Evolutionary conservation across 2,888 invertebrate species (phyloP).

Genomic region (Drosophila prolongata): DNA sequence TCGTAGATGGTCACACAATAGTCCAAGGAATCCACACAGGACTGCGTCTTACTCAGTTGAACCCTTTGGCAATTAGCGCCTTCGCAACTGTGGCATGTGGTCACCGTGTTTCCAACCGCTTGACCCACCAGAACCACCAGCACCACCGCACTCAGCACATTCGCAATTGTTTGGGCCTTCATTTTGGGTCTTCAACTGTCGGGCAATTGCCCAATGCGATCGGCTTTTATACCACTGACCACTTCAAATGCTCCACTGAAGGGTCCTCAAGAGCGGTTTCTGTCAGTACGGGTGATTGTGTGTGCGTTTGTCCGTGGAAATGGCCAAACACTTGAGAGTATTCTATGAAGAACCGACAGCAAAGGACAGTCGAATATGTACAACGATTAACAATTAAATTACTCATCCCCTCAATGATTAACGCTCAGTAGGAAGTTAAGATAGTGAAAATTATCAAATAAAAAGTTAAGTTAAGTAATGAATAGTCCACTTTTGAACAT

Average conservation of each 20-base stretch:
- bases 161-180: conserved; percentile 48
- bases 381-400: neutral
- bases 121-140: conserved; percentile 41
- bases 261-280: conserved; percentile 44
- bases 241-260: conserved; percentile 40
- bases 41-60: conserved; percentile 50
- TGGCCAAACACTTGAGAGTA: conserved; percentile 40
- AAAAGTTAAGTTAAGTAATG: too few species aligned
- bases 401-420: neutral
- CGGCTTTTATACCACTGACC: conserved; percentile 59
- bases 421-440: neutral
- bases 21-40: conserved; percentile 78
- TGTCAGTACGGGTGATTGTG: conserved; percentile 14
- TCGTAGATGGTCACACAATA: conserved; percentile 81
- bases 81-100: conserved; percentile 74
- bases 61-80: conserved; percentile 81
- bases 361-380: conserved; percentile 5
- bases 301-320: conserved; percentile 18
- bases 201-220: conserved; percentile 24
- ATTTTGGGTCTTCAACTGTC: conserved; percentile 50
- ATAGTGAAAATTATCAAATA: too few species aligned
- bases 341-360: conserved; percentile 27
- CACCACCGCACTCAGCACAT: conserved; percentile 28
- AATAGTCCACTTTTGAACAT: too few species aligned
- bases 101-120: conserved; percentile 62